Base-by-base conservation (phyloP, 2,888 invertebrate species). In the Quadroppia sp. region DNA sequence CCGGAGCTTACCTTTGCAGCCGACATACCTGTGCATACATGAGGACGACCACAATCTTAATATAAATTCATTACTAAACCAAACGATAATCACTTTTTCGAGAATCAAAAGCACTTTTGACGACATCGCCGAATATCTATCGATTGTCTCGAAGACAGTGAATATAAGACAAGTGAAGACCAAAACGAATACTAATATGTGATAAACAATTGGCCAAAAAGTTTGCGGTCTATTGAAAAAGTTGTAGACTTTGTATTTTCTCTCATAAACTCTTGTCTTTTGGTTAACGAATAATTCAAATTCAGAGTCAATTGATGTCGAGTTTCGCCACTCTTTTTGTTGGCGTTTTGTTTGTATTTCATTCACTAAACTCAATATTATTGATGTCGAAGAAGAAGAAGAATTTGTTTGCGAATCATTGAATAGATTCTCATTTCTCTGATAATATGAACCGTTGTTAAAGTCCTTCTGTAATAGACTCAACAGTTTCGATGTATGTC, bases 1-100 rank as follows among this genome's bases (percentile, higher is more conserved):
- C 20, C 59, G 4, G 1, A 48, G 1, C 32, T 74, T 74, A 9
- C 74, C 74, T 6, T 3, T 25, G 32, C 50, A 61, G n/a, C 71
- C 71, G 17, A 28, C 42, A 28, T 74, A 74, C 17, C 36, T 56
- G n/a, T 20, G 32, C 20, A 56, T 71, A 45, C 74, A 74, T 0
- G 45, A 28, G n/a, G 56, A 71, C 15, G 64, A 30, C 74, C 74
- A 74, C n/a, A 74, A 40, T 11, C 74, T n/a, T 15, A 64, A 11
- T 13, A 71, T 0, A n/a, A 74, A 74, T 23, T 74, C 74, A 17
- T n/a, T 6, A 1, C 25, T 23, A 48, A 74, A 74, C 74, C 74
- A 74, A 25, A n/a, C 23, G 13, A 74, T 23, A 15, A 74, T 71
- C 2, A 74, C 32, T 15, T 74, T 74, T 20, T 74, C 74, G 15